These are phyloP conservation scores for Amblyteles armatorius DNA, from an alignment of 2,888 invertebrate genomes.

Conservation along the genomic window DNA sequence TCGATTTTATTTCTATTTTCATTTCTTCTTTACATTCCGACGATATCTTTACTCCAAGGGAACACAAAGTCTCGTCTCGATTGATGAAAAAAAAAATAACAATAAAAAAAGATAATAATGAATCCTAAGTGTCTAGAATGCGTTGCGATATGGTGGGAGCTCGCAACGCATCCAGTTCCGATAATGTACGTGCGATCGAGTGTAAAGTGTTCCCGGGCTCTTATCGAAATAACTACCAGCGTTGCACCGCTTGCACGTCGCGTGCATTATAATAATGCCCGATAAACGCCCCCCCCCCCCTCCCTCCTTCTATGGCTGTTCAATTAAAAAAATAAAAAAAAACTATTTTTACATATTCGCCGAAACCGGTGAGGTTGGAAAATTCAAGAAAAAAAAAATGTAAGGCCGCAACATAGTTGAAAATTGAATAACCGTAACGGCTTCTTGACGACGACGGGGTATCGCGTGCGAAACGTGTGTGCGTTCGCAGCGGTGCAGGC, in stretches of 20 bases:
- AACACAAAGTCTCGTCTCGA: constrained; percentile 15
- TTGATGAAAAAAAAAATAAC: background rate
- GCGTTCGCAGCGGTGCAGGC: background rate
- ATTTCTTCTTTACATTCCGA: constrained; percentile 5
- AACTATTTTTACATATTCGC: background rate
- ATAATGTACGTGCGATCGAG: constrained; percentile 15
- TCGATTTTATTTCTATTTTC: background rate
- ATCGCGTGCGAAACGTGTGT: constrained; percentile 5
- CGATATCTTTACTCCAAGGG: constrained; percentile 38
- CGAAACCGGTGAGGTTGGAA: background rate
- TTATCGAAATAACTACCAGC: constrained; percentile 19
- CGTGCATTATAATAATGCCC: constrained; percentile 16
- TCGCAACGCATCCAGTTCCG: constrained; percentile 22
- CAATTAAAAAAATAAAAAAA: background rate
- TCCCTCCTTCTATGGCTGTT: background rate
- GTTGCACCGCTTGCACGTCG: background rate
- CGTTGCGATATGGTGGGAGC: constrained; percentile 3
- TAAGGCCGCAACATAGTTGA: background rate
- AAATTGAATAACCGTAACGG: constrained; percentile 26
- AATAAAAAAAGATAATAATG: no score
- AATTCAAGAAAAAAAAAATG: background rate
- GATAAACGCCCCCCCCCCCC: constrained; percentile 2
- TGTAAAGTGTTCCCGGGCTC: constrained; percentile 8
- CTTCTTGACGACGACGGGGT: background rate
- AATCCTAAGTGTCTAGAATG: constrained; percentile 17